These are phyloP conservation scores for Elysia chlorotica DNA, from an alignment of 1,140 invertebrate genomes.

Conservation along the genomic window DNA sequence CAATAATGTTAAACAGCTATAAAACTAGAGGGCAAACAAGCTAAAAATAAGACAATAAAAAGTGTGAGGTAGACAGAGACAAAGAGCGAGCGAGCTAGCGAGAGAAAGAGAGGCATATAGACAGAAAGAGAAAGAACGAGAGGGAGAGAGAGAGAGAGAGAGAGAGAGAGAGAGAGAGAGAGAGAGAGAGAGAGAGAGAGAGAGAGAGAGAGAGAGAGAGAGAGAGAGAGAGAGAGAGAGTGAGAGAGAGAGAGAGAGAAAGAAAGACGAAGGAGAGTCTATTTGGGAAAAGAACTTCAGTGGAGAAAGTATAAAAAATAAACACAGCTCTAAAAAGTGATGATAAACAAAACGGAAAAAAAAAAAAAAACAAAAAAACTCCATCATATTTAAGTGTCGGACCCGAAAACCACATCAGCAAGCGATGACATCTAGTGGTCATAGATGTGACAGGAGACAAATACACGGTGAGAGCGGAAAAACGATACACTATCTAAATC, in stretches of 20 bases:
- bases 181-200: too few relatives aligned
- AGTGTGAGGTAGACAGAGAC: not conserved
- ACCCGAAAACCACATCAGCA: too few relatives aligned
- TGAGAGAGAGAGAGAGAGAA: not conserved
- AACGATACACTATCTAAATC: too few relatives aligned
- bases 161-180: not conserved
- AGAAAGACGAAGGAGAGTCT: not conserved
- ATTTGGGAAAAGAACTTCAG: not conserved
- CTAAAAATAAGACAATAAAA: not conserved
- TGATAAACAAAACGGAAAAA: not conserved
- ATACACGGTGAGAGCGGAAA: too few relatives aligned
- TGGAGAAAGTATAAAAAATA: not conserved
- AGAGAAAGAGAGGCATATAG: conserved; percentile 8
- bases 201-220: not conserved
- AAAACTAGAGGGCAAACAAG: not conserved
- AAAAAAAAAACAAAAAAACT: too few relatives aligned
- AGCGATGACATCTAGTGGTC: too few relatives aligned
- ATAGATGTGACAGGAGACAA: too few relatives aligned
- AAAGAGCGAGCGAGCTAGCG: not conserved
- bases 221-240: not conserved
- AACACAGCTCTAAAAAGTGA: not conserved
- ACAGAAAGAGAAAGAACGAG: conserved; percentile 6
- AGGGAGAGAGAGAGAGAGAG: conserved; percentile 7
- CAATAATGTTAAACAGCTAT: too few relatives aligned
- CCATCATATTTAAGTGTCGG: too few relatives aligned